These are phyloP conservation scores for Nebria brevicollis DNA, from an alignment of 2,888 invertebrate genomes.

Conservation along the genomic window DNA sequence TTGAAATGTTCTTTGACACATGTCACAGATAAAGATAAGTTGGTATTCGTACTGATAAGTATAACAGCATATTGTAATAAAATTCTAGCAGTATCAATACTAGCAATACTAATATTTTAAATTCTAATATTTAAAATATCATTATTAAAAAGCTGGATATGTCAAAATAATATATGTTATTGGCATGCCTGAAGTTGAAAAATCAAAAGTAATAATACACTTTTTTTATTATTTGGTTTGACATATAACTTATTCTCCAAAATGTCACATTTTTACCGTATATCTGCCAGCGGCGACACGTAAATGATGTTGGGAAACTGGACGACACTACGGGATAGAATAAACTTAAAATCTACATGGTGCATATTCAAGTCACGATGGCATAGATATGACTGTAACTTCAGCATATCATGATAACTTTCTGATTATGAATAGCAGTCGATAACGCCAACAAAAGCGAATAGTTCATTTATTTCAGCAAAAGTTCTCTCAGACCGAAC, in stretches of 20 bases:
- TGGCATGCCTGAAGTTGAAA: no score
- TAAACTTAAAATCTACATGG: conserved; percentile 36
- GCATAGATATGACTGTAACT: conserved; percentile 45
- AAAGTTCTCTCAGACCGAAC: conserved; percentile 13
- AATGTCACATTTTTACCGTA: neutral
- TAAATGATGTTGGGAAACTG: neutral
- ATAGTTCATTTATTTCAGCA: conserved; percentile 31
- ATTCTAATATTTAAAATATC: no score
- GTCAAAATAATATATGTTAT: no score
- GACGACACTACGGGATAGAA: neutral
- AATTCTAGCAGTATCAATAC: no score
- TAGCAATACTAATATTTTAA: no score
- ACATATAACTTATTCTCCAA: neutral
- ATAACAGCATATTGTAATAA: no score
- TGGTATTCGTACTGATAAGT: no score
- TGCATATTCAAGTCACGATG: conserved; percentile 37
- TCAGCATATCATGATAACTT: conserved; percentile 46
- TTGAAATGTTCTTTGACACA: no score
- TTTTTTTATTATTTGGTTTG: neutral
- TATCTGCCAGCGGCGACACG: neutral
- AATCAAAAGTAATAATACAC: neutral
- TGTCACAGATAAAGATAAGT: no score
- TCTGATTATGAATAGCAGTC: conserved; percentile 45
- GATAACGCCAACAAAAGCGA: conserved; percentile 31
- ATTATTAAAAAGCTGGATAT: no score